These are phyloP conservation scores for Podarcis raffonei DNA, from an alignment of 2,113 vertebrate genomes.

Conservation along the genomic window DNA sequence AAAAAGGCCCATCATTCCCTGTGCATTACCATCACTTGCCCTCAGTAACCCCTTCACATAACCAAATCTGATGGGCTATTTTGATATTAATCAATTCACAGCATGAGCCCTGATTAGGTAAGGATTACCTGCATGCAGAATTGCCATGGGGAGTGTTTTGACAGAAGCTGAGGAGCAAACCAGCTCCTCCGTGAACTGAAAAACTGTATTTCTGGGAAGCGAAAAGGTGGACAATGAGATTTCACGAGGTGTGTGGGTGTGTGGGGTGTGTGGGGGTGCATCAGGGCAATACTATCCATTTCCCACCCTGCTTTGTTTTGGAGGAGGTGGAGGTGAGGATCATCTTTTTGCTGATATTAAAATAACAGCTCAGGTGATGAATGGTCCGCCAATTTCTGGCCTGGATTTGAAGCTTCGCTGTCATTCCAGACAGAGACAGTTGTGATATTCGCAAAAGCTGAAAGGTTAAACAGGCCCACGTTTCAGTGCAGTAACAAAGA, in stretches of 20 bases:
- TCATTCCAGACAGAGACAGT: conserved; percentile 7
- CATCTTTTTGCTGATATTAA: conserved; percentile 19
- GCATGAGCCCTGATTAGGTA: neutral
- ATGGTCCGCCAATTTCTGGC: conserved; percentile 28
- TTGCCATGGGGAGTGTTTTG: no score
- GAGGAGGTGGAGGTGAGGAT: conserved; percentile 6
- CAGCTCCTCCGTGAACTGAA: no score
- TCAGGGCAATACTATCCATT: neutral
- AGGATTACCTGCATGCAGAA: neutral
- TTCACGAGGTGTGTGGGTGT: neutral
- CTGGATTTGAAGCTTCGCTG: conserved; percentile 2
- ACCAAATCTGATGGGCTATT: no score
- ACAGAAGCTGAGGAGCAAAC: no score
- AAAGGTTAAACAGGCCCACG: conserved; percentile 38
- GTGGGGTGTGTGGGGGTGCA: neutral
- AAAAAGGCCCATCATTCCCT: neutral
- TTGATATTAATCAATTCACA: neutral
- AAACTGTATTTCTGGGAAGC: no score
- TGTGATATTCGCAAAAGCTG: conserved; percentile 20
- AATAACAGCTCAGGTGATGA: conserved; percentile 30
- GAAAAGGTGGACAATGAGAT: no score
- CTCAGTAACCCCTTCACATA: neutral
- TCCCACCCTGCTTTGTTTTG: conserved; percentile 16
- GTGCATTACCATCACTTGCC: neutral
- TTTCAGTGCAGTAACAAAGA: conserved; percentile 20